Evolutionary conservation across 2,797 vertebrate genomes (phyloP).

Genomic region (Betta splendens): DNA sequence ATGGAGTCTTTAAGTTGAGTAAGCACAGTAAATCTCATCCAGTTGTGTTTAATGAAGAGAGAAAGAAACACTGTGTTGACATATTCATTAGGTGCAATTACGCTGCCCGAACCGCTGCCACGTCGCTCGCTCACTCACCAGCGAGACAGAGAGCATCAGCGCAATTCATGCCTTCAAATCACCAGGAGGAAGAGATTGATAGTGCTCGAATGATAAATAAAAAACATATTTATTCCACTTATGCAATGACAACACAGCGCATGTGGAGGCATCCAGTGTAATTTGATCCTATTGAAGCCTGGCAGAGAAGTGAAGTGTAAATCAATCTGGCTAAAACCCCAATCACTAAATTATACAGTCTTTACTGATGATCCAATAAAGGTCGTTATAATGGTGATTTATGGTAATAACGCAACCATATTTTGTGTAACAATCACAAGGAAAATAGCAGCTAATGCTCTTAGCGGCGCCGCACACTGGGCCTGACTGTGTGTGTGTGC

Average conservation of each 20-base stretch:
- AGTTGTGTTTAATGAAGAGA: constrained; percentile 77
- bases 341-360: constrained; percentile 64
- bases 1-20: constrained; percentile 78
- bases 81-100: constrained; percentile 81
- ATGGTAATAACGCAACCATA: constrained; percentile 56
- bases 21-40: constrained; percentile 80
- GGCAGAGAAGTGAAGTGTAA: constrained; percentile 53
- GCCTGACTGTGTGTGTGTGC: constrained; percentile 5
- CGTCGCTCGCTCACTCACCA: constrained; percentile 55
- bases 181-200: constrained; percentile 50
- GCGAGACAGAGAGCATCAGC: constrained; percentile 32
- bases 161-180: constrained; percentile 55
- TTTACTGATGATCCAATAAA: constrained; percentile 74
- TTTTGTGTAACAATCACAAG: constrained; percentile 48
- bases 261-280: constrained; percentile 53
- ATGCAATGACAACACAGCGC: constrained; percentile 56
- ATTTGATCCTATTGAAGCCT: constrained; percentile 63
- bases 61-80: constrained; percentile 74
- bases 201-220: constrained; percentile 52
- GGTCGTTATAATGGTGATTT: constrained; percentile 61
- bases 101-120: constrained; percentile 66
- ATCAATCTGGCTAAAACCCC: constrained; percentile 69
- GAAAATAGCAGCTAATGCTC: constrained; percentile 29
- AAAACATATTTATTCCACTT: constrained; percentile 70
- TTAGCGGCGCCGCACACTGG: constrained; percentile 33